These are phyloP conservation scores for Buceros bicornis DNA, from an alignment of 2,797 vertebrate genomes.

Conservation along the genomic window DNA sequence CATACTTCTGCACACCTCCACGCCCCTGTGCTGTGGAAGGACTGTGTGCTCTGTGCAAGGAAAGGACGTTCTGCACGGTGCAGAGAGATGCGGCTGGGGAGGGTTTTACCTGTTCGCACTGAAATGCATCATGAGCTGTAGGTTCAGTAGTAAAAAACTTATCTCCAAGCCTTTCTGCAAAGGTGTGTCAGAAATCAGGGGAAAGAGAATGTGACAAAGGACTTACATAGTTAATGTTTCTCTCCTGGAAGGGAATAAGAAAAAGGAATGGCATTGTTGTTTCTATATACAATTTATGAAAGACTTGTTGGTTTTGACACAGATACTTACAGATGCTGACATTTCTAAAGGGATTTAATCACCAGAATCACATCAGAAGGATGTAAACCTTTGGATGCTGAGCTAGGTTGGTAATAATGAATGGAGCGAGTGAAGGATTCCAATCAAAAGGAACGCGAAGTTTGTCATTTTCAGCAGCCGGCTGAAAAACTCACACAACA, in stretches of 20 bases:
- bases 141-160: slow-evolving; percentile 54
- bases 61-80: neutral
- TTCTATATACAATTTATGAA: neutral
- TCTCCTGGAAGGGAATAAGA: neutral
- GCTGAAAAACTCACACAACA: neutral
- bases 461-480: slow-evolving; percentile 8
- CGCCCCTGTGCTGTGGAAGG: neutral
- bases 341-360: neutral
- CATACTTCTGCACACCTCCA: neutral
- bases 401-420: neutral
- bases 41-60: neutral
- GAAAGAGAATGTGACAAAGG: slow-evolving; percentile 17
- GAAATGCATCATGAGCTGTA: slow-evolving; percentile 28
- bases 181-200: slow-evolving; percentile 47
- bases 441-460: slow-evolving; percentile 4
- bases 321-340: neutral
- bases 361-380: neutral
- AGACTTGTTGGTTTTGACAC: neutral
- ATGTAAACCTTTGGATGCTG: neutral
- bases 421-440: neutral
- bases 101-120: slow-evolving; percentile 16
- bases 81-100: neutral
- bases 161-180: slow-evolving; percentile 39
- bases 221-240: neutral
- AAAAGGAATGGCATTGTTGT: neutral